Evolutionary conservation across 2,113 vertebrate genomes (phyloP), one percentile per base, ranked within the genome.

Genomic region (Synodontis membranacea): DNA sequence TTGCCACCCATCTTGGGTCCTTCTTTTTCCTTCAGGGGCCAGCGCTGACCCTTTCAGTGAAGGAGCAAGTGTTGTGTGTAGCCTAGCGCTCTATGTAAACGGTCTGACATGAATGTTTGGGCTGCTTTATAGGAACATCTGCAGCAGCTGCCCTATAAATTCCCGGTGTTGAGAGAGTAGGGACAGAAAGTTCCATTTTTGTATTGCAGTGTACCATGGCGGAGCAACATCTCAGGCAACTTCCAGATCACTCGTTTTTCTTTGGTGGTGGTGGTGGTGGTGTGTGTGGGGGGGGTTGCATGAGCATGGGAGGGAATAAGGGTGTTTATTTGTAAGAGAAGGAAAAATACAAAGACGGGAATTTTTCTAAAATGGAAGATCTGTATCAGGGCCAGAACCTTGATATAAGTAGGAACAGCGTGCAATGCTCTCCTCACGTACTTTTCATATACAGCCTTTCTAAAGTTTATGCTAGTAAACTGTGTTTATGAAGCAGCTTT

Each of bases 141-240:
- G 94, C 86, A 81, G 92, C 94, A 94, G 94, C 93, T 94, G 94
- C 94, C 92, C 92, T 91, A 94, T 95, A 95, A 94, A 95, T 93
- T 93, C 91, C 85, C 91, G 88, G 91, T 85, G 89, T 92, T 93
- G 92, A 93, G 91, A 94, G 94, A 94, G 92, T 90, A 91, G 88
- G 90, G 94, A 94, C 92, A 95, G 89, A 94, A 94, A 93, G 92
- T 91, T 88, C 87, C 87, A 93, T 94, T 95, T 95, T 94, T 93
- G 90, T 92, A 90, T 94, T 91, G 92, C 94, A 94, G 92, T 93
- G 92, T 94, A 93, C 90, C 93, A 93, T 94, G 80, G 90, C 90
- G 62, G 88, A 92, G 87, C 50, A 37, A 93, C 86, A 86, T 88
- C 90, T 88, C 80, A 88, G 90, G 86, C 90, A 91, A 93, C 91